These are phyloP conservation scores for Dorcus hopei DNA, from an alignment of 2,888 invertebrate genomes.

Conservation along the genomic window DNA sequence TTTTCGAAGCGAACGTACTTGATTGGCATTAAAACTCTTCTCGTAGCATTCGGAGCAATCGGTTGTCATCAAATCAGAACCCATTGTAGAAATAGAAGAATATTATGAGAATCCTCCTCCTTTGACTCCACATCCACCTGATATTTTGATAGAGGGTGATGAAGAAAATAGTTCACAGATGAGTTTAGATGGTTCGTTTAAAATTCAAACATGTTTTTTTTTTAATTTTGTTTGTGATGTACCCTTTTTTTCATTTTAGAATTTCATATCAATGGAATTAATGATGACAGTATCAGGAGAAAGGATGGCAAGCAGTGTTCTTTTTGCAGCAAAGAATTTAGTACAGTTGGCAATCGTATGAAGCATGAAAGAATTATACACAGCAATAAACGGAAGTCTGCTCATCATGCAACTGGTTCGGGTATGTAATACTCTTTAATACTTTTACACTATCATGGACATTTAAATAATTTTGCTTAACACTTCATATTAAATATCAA, in stretches of 20 bases:
- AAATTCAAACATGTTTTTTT: constrained; percentile 5
- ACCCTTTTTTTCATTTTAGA: not conserved
- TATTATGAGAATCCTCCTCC: constrained; percentile 36
- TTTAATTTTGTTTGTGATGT: constrained; percentile 17
- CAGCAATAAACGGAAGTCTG: constrained; percentile 4
- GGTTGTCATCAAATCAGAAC: constrained; percentile 25
- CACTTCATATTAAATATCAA: no score
- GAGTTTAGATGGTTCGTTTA: constrained; percentile 2
- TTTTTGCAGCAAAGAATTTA: constrained; percentile 39
- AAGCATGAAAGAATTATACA: constrained; percentile 39
- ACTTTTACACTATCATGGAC: no score
- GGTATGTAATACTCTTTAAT: no score
- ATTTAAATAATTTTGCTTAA: no score
- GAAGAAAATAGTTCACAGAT: constrained; percentile 4
- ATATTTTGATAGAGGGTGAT: constrained; percentile 12
- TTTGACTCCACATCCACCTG: constrained; percentile 28
- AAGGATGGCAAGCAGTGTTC: constrained; percentile 30
- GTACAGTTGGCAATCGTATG: constrained; percentile 35
- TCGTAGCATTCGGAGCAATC: constrained; percentile 6
- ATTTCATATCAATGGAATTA: not conserved
- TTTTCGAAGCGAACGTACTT: not conserved
- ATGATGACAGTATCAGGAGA: not conserved
- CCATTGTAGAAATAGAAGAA: constrained; percentile 31
- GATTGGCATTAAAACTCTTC: not conserved
- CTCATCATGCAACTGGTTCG: not conserved